These are phyloP conservation scores for Papilio machaon DNA, from an alignment of 1,140 invertebrate species.

Conservation along the genomic window DNA sequence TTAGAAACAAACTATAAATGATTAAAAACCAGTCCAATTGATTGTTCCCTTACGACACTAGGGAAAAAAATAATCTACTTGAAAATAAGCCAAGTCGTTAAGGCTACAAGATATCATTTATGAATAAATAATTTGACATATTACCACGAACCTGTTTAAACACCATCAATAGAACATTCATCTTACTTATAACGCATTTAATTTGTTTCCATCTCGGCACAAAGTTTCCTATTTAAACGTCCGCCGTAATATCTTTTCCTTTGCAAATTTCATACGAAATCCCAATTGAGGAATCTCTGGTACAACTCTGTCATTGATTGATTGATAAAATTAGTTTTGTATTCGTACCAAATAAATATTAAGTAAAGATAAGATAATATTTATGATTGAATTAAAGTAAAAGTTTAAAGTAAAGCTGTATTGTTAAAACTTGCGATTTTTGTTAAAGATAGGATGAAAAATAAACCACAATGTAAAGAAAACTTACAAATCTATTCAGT, in stretches of 20 bases:
- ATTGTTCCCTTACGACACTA: no score
- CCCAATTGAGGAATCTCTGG: slow-evolving; percentile 7
- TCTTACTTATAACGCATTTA: not conserved
- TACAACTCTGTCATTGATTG: slow-evolving; percentile 14
- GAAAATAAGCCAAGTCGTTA: not conserved
- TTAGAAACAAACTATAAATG: no score
- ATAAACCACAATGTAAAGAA: no score
- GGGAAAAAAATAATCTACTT: not conserved
- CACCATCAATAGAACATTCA: not conserved
- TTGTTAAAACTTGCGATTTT: not conserved
- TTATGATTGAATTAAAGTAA: not conserved
- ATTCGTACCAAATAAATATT: not conserved
- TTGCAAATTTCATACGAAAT: slow-evolving; percentile 2
- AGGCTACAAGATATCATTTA: not conserved
- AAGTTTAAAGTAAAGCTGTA: not conserved
- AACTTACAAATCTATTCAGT: no score
- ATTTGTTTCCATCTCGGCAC: not conserved
- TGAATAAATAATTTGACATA: not conserved
- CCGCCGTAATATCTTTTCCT: not conserved
- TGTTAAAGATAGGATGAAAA: no score
- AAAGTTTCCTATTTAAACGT: not conserved
- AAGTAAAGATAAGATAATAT: not conserved
- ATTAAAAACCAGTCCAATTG: no score
- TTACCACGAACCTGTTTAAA: not conserved
- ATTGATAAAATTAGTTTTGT: slow-evolving; percentile 3